Evolutionary conservation across 1,140 invertebrate species (phyloP).

Genomic region (Dufourea novaeangliae): DNA sequence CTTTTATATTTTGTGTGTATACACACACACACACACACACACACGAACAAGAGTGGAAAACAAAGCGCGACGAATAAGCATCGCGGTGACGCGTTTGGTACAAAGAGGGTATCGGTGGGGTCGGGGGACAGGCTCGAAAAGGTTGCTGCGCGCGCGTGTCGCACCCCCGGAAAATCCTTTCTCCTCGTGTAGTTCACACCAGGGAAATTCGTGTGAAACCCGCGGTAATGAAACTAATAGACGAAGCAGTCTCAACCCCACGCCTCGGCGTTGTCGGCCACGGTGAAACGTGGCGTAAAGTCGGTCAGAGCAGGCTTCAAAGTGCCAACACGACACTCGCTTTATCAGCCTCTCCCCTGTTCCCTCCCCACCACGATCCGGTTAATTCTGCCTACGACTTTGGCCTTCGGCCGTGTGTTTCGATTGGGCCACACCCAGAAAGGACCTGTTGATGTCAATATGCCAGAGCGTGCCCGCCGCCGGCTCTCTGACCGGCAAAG

Average conservation of each 20-base stretch:
- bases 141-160: neutral
- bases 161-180: neutral
- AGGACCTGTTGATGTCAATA: slow-evolving; percentile 59
- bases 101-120: no score
- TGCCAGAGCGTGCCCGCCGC: neutral
- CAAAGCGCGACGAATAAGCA: slow-evolving; percentile 9
- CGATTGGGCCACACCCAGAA: slow-evolving; percentile 49
- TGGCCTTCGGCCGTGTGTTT: slow-evolving; percentile 41
- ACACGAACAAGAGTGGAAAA: no score
- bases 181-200: neutral
- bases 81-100: no score
- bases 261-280: neutral
- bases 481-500: neutral
- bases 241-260: slow-evolving; percentile 18
- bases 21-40: no score
- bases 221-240: slow-evolving; percentile 57
- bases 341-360: slow-evolving; percentile 53
- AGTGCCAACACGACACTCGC: slow-evolving; percentile 49
- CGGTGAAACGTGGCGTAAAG: slow-evolving; percentile 56
- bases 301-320: slow-evolving; percentile 58
- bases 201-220: slow-evolving; percentile 51
- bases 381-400: slow-evolving; percentile 59
- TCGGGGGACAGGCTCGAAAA: slow-evolving; percentile 11
- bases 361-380: no score
- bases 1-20: no score